These are phyloP conservation scores for Microctonus hyperodae DNA, from an alignment of 2,888 invertebrate genomes.

Conservation along the genomic window DNA sequence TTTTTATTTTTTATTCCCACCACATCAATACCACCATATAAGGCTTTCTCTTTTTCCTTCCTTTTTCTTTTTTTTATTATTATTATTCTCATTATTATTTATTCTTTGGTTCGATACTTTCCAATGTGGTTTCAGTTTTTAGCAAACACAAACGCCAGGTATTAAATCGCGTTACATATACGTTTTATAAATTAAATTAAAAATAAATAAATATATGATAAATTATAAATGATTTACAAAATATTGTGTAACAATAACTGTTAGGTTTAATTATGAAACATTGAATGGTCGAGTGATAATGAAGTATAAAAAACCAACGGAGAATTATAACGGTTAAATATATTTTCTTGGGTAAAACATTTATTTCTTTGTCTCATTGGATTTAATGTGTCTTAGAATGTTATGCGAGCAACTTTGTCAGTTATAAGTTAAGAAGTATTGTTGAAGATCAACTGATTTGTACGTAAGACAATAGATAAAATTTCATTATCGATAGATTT, in stretches of 20 bases:
- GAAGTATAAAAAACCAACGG: background rate
- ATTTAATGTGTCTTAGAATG: background rate
- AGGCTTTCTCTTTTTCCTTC: conserved; percentile 28
- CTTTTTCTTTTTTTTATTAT: background rate
- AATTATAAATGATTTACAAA: no score
- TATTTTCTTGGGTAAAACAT: no score
- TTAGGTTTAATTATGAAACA: background rate
- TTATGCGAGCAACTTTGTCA: no score
- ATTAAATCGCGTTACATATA: background rate
- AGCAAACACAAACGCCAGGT: background rate
- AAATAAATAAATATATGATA: background rate
- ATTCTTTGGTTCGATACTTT: conserved; percentile 5
- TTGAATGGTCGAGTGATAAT: background rate
- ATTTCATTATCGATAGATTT: background rate
- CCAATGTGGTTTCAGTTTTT: background rate
- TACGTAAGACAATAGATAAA: background rate
- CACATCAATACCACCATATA: conserved; percentile 20
- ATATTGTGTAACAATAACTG: background rate
- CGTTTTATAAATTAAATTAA: background rate
- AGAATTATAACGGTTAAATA: conserved; percentile 2
- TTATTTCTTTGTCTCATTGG: background rate
- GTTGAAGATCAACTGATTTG: background rate
- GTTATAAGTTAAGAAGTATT: background rate
- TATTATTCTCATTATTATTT: background rate
- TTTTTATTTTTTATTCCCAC: conserved; percentile 4